Percentiles rank a stretch among this genome's conserved stretches.
These are phyloP conservation scores for Plecotus auritus DNA, from an alignment of 2,113 vertebrate species.

Conservation along the genomic window DNA sequence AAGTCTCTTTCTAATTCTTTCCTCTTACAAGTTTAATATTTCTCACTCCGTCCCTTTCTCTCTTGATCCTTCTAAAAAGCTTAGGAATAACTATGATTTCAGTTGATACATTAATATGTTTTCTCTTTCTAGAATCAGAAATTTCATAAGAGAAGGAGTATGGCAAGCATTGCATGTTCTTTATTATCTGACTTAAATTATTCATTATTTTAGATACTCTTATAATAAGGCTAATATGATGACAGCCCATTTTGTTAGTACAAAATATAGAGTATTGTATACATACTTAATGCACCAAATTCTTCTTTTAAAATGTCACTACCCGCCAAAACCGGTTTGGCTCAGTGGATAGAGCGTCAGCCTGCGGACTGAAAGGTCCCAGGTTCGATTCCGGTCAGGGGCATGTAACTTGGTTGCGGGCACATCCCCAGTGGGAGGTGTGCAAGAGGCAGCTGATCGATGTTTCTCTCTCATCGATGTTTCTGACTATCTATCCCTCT, in stretches of 20 bases:
- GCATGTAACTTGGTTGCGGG: too few species aligned
- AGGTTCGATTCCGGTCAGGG: too few species aligned
- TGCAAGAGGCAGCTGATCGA: too few species aligned
- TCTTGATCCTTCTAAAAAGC: not conserved
- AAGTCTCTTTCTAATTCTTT: not conserved
- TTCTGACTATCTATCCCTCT: too few species aligned
- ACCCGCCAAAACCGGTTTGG: too few species aligned
- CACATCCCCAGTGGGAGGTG: too few species aligned
- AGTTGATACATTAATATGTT: not conserved
- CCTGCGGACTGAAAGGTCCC: too few species aligned
- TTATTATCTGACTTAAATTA: not conserved
- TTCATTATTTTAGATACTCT: not conserved
- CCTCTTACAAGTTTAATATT: not conserved
- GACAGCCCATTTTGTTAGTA: not conserved
- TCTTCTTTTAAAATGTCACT: not conserved
- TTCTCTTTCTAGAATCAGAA: not conserved
- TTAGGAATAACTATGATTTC: not conserved
- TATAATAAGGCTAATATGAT: not conserved
- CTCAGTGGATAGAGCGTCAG: too few species aligned
- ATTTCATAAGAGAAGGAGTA: not conserved
- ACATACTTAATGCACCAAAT: not conserved
- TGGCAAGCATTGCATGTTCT: not conserved
- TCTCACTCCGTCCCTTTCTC: accelerated
- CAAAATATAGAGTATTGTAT: not conserved
- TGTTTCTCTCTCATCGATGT: too few species aligned